Evolutionary conservation across 2,113 vertebrate species (phyloP).

Genomic region (Actenoides lindsayi): DNA sequence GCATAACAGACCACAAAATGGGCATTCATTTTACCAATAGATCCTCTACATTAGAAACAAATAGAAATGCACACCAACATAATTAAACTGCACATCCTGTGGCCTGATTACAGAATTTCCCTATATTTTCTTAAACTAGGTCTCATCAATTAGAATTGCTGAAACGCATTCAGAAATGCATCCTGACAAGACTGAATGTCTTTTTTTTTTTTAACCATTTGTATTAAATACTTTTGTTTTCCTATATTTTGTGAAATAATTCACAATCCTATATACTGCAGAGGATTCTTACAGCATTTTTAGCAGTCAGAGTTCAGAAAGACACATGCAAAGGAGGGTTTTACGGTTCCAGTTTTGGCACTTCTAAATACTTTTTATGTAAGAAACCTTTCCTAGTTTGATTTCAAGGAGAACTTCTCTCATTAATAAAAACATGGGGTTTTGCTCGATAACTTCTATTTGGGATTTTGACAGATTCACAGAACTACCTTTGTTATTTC

Average conservation of each 20-base stretch:
- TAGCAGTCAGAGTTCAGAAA: constrained; percentile 15
- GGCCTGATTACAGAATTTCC: constrained; percentile 60
- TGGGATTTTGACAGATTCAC: not conserved
- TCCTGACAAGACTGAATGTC: not conserved
- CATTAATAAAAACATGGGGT: not conserved
- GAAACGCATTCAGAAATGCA: constrained; percentile 32
- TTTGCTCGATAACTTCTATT: not conserved
- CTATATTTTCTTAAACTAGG: constrained; percentile 66
- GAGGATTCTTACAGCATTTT: not conserved
- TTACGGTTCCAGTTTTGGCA: not conserved
- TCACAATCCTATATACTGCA: not conserved
- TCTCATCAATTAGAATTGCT: constrained; percentile 61
- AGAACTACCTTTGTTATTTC: not conserved
- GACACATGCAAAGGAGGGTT: not conserved
- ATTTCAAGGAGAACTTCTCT: not conserved
- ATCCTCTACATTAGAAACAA: constrained; percentile 73
- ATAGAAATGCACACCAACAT: constrained; percentile 69
- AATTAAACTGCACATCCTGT: constrained; percentile 76
- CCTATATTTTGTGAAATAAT: constrained; percentile 8
- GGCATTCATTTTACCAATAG: constrained; percentile 78
- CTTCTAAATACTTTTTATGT: not conserved
- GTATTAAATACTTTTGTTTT: not conserved
- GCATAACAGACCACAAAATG: constrained; percentile 85
- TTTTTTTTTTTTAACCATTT: not conserved
- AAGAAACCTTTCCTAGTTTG: not conserved